These are phyloP conservation scores for Abramis brama DNA, from an alignment of 2,113 vertebrate genomes.

Conservation along the genomic window DNA sequence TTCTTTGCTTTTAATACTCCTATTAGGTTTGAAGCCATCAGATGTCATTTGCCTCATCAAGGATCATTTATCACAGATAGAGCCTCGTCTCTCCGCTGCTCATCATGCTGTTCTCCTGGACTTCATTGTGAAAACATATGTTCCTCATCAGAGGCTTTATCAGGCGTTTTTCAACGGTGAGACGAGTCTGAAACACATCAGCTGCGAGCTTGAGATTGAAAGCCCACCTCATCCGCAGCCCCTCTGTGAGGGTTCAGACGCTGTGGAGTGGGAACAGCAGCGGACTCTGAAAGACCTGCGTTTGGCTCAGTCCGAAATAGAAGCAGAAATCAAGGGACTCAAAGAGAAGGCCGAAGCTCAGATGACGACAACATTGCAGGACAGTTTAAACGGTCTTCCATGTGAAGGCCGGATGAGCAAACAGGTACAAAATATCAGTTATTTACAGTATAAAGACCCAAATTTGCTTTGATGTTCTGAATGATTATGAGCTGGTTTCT, in stretches of 20 bases:
- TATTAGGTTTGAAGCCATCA: constrained; percentile 53
- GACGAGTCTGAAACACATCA: background rate
- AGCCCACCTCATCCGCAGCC: constrained; percentile 60
- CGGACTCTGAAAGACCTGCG: constrained; percentile 27
- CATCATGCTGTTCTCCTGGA: constrained; percentile 54
- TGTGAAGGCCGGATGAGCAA: constrained; percentile 20
- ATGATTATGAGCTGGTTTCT: background rate
- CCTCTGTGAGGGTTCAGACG: constrained; percentile 59
- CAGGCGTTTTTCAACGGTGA: constrained; percentile 58
- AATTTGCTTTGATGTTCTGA: background rate
- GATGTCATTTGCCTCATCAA: constrained; percentile 48
- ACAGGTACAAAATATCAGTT: constrained; percentile 44
- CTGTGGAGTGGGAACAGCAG: constrained; percentile 31
- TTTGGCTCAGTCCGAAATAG: constrained; percentile 17
- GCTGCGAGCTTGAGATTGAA: constrained; percentile 59
- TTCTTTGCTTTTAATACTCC: constrained; percentile 1
- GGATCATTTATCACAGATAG: constrained; percentile 46
- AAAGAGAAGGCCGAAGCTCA: constrained; percentile 30
- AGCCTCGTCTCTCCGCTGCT: constrained; percentile 53
- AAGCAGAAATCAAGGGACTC: constrained; percentile 32
- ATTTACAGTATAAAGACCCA: background rate
- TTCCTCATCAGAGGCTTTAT: constrained; percentile 59
- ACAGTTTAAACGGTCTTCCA: constrained; percentile 26
- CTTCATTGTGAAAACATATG: constrained; percentile 59
- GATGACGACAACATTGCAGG: constrained; percentile 19